These are phyloP conservation scores for Gymnoscelis rufifasciata DNA, from an alignment of 2,888 invertebrate genomes.

Conservation along the genomic window DNA sequence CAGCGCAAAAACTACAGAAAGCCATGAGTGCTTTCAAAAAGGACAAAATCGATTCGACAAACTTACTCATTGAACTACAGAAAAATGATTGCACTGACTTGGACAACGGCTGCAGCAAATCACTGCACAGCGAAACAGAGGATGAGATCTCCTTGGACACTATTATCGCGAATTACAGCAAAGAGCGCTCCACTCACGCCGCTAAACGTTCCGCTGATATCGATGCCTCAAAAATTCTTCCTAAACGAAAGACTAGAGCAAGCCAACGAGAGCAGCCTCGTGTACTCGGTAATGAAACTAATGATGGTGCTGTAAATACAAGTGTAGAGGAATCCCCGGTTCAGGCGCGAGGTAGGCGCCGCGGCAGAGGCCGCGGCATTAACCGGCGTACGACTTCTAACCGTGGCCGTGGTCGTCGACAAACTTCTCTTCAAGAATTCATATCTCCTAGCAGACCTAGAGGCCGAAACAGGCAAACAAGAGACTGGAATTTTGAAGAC, in stretches of 20 bases:
- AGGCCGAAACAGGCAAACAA: not conserved
- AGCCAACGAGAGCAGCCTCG: constrained; percentile 9
- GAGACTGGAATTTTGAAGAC: too few relatives aligned
- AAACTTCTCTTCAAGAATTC: not conserved
- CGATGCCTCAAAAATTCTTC: constrained; percentile 1
- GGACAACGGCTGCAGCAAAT: constrained; percentile 7
- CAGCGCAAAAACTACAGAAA: constrained; percentile 49
- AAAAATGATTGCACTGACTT: constrained; percentile 16
- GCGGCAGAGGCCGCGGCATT: constrained; percentile 20
- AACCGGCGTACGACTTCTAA: not conserved
- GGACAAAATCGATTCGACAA: constrained; percentile 36
- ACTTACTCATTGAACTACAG: constrained; percentile 30
- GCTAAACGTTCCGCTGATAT: constrained; percentile 3
- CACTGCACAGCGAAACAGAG: constrained; percentile 10
- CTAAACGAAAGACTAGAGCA: constrained; percentile 1
- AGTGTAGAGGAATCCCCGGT: not conserved
- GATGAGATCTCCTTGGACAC: constrained; percentile 38
- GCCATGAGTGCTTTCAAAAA: constrained; percentile 45
- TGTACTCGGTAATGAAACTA: not conserved
- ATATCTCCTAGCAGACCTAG: not conserved
- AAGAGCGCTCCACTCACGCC: constrained; percentile 15
- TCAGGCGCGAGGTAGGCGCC: not conserved
- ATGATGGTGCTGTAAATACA: not conserved
- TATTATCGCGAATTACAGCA: constrained; percentile 36
- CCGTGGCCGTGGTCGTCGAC: not conserved